phyloP scores from a whole-genome alignment of 2,797 vertebrate genomes.

The Alfaro cultratus region DNA sequence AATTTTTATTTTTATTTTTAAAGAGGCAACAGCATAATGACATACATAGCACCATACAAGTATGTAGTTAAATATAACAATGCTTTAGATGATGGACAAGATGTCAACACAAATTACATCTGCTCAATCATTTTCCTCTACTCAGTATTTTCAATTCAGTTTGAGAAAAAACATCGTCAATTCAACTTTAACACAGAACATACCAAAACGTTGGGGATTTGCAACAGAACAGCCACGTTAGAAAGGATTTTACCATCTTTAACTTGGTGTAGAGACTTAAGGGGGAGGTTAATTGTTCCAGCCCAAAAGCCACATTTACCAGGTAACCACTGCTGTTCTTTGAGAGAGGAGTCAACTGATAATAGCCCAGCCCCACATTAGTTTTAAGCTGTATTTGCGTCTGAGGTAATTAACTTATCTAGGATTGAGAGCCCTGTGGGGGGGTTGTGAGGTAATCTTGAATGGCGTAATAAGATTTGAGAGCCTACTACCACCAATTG shows the following conservation, averaged over 20 bases:
- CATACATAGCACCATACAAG: not conserved
- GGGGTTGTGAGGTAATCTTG: slow-evolving; percentile 77
- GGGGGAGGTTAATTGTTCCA: not conserved
- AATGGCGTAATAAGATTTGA: slow-evolving; percentile 77
- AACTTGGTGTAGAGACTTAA: not conserved
- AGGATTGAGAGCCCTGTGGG: slow-evolving; percentile 54
- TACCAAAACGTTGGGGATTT: not conserved
- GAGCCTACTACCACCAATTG: slow-evolving; percentile 66
- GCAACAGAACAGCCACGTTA: not conserved
- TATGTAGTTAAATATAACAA: not conserved
- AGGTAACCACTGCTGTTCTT: slow-evolving; percentile 5
- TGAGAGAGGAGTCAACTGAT: slow-evolving; percentile 24
- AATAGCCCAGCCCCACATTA: slow-evolving; percentile 27
- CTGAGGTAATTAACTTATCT: slow-evolving; percentile 81
- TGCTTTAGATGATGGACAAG: not conserved
- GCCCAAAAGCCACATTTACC: not conserved
- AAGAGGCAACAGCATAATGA: too few relatives aligned
- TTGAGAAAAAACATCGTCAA: not conserved
- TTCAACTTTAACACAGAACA: not conserved
- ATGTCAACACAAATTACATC: not conserved
- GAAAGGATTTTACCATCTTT: not conserved
- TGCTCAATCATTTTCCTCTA: not conserved
- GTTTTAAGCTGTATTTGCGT: slow-evolving; percentile 76
- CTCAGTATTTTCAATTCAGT: not conserved
- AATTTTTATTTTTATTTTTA: too few relatives aligned